Percentiles rank a stretch among this genome's conserved stretches.
Evolutionary conservation across 2,888 invertebrate genomes (phyloP).

Genomic region (Tachystola acroxantha): DNA sequence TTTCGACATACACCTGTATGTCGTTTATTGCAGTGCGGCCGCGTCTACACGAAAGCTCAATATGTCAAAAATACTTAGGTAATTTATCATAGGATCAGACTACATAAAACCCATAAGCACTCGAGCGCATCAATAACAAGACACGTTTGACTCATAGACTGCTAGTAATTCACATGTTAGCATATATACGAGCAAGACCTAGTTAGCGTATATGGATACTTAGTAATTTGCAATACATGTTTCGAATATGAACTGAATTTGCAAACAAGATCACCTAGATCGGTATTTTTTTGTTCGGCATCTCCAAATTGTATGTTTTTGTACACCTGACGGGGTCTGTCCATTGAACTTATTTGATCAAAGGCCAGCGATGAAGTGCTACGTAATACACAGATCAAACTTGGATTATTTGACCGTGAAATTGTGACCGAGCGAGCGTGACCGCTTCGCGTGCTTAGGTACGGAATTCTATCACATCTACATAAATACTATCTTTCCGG

Average conservation of each 20-base stretch:
- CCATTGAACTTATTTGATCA: conserved; percentile 50
- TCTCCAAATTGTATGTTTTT: too few species aligned
- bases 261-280: background rate
- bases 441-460: conserved; percentile 47
- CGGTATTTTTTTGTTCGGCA: too few species aligned
- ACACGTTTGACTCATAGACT: conserved; percentile 47
- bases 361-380: conserved; percentile 43
- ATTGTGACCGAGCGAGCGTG: conserved; percentile 59
- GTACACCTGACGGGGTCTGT: conserved; percentile 22
- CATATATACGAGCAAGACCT: conserved; percentile 50
- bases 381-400: conserved; percentile 58
- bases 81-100: too few species aligned
- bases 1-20: too few species aligned
- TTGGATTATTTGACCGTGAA: conserved; percentile 67
- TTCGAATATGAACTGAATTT: background rate
- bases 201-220: conserved; percentile 22
- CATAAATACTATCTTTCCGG: conserved; percentile 18
- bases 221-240: conserved; percentile 7
- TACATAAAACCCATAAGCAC: conserved; percentile 14
- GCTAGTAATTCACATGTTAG: conserved; percentile 46
- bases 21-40: too few species aligned
- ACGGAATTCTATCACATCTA: conserved; percentile 34
- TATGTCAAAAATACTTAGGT: too few species aligned
- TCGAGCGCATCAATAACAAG: conserved; percentile 38
- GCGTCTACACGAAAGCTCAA: too few species aligned